Evolutionary conservation across 2,113 vertebrate genomes (phyloP).

Genomic region (Aptenodytes patagonicus): DNA sequence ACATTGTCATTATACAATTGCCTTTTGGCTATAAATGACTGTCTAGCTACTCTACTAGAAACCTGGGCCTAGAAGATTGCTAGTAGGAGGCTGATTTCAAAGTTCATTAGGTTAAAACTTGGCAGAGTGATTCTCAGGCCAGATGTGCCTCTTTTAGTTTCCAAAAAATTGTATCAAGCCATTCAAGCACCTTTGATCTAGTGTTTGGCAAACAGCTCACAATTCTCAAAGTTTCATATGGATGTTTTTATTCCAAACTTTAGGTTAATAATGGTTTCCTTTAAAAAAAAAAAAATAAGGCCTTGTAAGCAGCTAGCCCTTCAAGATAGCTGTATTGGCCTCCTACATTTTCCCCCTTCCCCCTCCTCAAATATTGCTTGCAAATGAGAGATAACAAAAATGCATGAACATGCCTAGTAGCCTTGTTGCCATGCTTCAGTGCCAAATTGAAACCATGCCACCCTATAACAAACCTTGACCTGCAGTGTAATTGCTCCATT

Average conservation of each 20-base stretch:
- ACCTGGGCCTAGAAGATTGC: neutral
- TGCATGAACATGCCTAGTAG: neutral
- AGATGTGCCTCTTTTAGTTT: constrained; percentile 67
- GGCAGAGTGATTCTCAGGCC: constrained; percentile 37
- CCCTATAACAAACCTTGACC: constrained; percentile 60
- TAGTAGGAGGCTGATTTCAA: constrained; percentile 25
- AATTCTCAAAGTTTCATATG: neutral
- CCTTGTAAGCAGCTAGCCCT: neutral
- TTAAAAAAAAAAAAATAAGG: neutral
- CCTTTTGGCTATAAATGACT: neutral
- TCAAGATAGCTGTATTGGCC: neutral
- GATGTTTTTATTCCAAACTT: neutral
- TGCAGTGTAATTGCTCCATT: constrained; percentile 46
- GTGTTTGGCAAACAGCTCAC: constrained; percentile 4
- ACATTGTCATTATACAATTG: neutral
- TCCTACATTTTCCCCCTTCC: neutral
- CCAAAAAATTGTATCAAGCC: constrained; percentile 1
- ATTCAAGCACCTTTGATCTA: constrained; percentile 47
- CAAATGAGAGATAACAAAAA: constrained; percentile 11
- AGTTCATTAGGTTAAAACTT: constrained; percentile 60
- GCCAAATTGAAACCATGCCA: constrained; percentile 58
- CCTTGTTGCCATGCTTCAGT: constrained; percentile 14
- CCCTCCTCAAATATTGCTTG: neutral
- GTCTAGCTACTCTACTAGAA: constrained; percentile 5
- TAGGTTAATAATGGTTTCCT: neutral